A percentile compares a stretch with the other conserved stretches of the same genome.
Conservation (phyloP, 2,113 vertebrate species). For the Mobula hypostoma region DNA sequence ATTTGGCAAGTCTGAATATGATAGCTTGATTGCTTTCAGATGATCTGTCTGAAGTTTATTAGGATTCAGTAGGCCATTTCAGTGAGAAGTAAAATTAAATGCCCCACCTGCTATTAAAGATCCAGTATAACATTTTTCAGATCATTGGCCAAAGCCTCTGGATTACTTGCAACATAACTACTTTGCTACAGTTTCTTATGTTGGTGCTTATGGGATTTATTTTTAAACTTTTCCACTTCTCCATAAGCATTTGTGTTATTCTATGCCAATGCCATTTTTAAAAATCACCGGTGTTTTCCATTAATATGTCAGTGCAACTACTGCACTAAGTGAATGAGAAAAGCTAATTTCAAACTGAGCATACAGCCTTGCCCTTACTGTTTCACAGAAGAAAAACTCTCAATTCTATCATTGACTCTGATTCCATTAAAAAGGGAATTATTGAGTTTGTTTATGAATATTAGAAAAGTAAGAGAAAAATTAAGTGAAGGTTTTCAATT, state of each 20-base stretch:
- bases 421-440: neutral
- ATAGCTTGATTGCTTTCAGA: no score
- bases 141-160: no score
- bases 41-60: no score
- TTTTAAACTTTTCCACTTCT: neutral
- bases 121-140: no score
- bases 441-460: neutral
- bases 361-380: neutral
- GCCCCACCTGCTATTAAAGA: no score
- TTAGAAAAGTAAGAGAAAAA: neutral
- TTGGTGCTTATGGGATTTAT: neutral
- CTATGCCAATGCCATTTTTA: neutral
- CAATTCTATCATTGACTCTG: neutral
- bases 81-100: no score
- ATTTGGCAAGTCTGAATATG: no score
- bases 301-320: neutral
- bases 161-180: no score
- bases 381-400: neutral
- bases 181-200: neutral
- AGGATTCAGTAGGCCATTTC: no score
- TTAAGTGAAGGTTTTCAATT: no score
- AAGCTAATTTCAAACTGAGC: neutral
- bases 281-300: neutral
- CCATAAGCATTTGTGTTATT: neutral
- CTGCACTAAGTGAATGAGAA: neutral